Base-by-base conservation (phyloP, 2,113 vertebrate genomes). In the Grallaria varia region DNA sequence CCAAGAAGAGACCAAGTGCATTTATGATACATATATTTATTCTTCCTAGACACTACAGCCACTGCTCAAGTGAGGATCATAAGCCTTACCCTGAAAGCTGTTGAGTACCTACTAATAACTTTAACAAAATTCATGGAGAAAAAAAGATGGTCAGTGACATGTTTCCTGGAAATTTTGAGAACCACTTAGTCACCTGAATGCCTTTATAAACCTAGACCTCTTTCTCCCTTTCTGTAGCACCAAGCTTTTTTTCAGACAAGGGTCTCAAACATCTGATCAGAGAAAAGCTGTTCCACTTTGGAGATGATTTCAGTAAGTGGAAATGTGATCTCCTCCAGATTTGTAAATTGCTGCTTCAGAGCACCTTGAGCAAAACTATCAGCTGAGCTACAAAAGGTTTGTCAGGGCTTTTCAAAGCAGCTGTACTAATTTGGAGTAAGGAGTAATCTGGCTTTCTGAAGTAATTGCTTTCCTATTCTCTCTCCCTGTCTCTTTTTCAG, bases 401-500 rank as follows among this genome's bases (percentile, higher is more conserved):
- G 33, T 60, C 6, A 3, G n/a, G 13, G 8, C 5, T 77, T 92
- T 83, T 63, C 49, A 27, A 79, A 94, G 68, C 37, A 91, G 49
- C 28, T 83, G 18, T 89, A 76, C 84, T 91, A 72, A 95, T 79
- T 89, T 94, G 53, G 30, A 76, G 28, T 68, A 76, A 95, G 62
- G 12, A 89, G 58, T 53, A 81, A 94, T 52, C 68, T 47, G 81
- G 42, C 39, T 84, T 89, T 90, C 73, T 75, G 62, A 73, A 92
- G 66, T 73, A 92, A 84, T 58, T 96, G 74, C 8, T 89, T 94
- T 89, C 73, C 73, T 95, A 44, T 79, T 94, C 77, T 82, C 66
- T 72, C 62, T 87, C 52, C 28, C n/a, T 69, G 33, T 81, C 67
- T 83, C 85, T 77, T 92, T 77, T 75, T 90, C 79, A 81, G 60